Base-by-base conservation (phyloP, 2,797 vertebrate species). In the Dryobates pubescens region DNA sequence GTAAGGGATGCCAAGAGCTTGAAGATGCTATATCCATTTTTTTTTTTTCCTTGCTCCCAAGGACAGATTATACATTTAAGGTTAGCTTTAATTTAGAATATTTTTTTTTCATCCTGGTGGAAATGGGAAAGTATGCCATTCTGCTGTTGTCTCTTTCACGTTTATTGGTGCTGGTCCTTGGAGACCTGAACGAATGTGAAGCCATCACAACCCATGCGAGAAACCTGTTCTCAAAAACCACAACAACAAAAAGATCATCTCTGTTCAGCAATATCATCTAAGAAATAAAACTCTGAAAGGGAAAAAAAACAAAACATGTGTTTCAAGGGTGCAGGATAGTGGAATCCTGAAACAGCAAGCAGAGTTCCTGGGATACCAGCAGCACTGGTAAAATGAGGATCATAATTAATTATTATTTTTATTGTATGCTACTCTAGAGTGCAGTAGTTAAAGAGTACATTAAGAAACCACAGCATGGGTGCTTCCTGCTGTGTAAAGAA, bases 51-150 rank as follows among this genome's bases (percentile, higher is more conserved):
- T 30, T 14, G 0, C 72, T 97, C 90, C 96, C 97, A 98, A 98
- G 98, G 97, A 98, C 98, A 97, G 98, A 98, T 98, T 98, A 98
- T 97, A 98, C 97, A 98, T 97, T 98, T 98, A 98, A 98, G 97
- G 97, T 98, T 98, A 98, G 95, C 97, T 97, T 97, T 97, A 97
- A 98, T 98, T 98, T 97, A 97, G 93, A 94, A 81, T 88, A 70
- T 90, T 93, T 97, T 96, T 83, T 97, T 16, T 88, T 67, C 77
- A 94, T 97, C 92, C 92, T 96, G 53, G 92, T 97, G 96, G 97
- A 98, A 97, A 97, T 95, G 77, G 96, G 92, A 97, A 97, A 97
- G 94, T 94, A 95, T 96, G 94, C 94, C 93, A 93, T 89, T 96
- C 96, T 96, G 69, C 91, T 81, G 73, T 88, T 95, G 96, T 95